Evolutionary conservation across 2,797 vertebrate species (phyloP).

Genomic region (Micropoecilia bifurca): DNA sequence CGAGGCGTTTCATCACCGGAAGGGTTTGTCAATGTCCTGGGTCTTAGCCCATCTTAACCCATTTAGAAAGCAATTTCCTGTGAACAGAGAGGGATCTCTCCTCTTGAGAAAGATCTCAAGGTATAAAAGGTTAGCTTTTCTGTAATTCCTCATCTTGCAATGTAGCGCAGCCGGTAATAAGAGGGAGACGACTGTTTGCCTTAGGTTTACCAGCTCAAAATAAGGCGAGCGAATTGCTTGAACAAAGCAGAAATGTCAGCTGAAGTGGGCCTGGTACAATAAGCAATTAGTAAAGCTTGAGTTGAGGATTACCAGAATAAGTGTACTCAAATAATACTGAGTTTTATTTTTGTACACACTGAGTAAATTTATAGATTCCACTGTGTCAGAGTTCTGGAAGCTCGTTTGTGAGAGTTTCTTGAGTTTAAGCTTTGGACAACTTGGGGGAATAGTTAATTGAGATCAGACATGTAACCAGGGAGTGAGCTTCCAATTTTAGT

Average conservation of each 20-base stretch:
- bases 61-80: constrained; percentile 81
- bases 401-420: constrained; percentile 36
- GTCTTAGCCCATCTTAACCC: constrained; percentile 82
- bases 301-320: constrained; percentile 55
- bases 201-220: constrained; percentile 76
- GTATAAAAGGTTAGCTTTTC: constrained; percentile 74
- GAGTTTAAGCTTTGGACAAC: constrained; percentile 50
- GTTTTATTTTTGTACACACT: constrained; percentile 9
- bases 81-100: constrained; percentile 67
- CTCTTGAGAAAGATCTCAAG: constrained; percentile 72
- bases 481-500: constrained; percentile 81
- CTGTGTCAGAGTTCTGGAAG: constrained; percentile 23
- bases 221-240: constrained; percentile 62
- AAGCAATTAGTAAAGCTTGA: constrained; percentile 59
- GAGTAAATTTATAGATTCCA: constrained; percentile 27
- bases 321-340: constrained; percentile 50
- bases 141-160: constrained; percentile 72
- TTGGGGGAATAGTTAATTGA: constrained; percentile 81
- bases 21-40: constrained; percentile 76
- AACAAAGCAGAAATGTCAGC: constrained; percentile 49
- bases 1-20: constrained; percentile 75
- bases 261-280: constrained; percentile 49
- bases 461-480: constrained; percentile 68
- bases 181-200: constrained; percentile 74
- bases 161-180: constrained; percentile 71